These are phyloP conservation scores for Linnaemya vulpina DNA, from an alignment of 2,888 invertebrate genomes.

Conservation along the genomic window DNA sequence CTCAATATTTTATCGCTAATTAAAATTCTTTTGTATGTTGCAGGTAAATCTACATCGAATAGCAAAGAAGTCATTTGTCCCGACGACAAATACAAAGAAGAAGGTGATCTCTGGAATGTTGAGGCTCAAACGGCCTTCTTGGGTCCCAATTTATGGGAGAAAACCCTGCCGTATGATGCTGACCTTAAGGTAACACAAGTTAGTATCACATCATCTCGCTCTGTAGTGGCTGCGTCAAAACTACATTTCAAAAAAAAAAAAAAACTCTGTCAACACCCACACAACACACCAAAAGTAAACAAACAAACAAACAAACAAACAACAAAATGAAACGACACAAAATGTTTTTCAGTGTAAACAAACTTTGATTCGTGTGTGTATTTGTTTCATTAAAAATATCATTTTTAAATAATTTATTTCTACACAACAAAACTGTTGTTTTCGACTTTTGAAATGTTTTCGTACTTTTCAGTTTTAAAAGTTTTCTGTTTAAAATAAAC, in stretches of 20 bases:
- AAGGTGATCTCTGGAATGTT: constrained; percentile 93
- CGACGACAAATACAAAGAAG: constrained; percentile 89
- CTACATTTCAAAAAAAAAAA: constrained; percentile 26
- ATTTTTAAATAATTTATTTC: constrained; percentile 11
- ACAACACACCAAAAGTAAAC: neutral
- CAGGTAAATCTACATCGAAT: constrained; percentile 85
- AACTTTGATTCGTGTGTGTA: constrained; percentile 12
- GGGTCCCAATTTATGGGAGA: constrained; percentile 98
- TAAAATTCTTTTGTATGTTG: constrained; percentile 76
- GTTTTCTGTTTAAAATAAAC: neutral
- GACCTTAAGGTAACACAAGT: constrained; percentile 96
- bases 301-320: constrained; percentile 3
- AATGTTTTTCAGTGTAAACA: constrained; percentile 36
- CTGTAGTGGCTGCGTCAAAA: constrained; percentile 78
- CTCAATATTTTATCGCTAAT: neutral
- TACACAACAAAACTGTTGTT: neutral
- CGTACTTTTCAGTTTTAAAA: neutral
- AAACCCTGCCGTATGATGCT: constrained; percentile 94
- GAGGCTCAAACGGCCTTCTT: constrained; percentile 98
- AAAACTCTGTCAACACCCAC: constrained; percentile 1
- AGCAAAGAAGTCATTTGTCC: constrained; percentile 83
- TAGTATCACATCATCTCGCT: constrained; percentile 82
- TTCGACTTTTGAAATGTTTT: neutral
- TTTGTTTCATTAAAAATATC: constrained; percentile 40
- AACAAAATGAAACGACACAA: constrained; percentile 8